Evolutionary conservation across 92 coral and sea anemone species (phyloP).

Genomic region (Paragorgia papillata): DNA sequence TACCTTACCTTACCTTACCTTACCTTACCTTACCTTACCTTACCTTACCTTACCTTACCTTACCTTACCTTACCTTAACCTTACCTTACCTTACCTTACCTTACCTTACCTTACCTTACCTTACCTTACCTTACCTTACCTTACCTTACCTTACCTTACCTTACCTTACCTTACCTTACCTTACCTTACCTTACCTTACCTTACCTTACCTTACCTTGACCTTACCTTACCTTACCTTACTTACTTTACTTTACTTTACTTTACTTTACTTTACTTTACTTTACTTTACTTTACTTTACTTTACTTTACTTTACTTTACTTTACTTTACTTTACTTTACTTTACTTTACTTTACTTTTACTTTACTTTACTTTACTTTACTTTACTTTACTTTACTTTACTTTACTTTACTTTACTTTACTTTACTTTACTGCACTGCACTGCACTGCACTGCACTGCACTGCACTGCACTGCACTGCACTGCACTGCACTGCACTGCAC

Average conservation of each 20-base stretch:
- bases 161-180: not conserved
- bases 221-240: not conserved
- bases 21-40: not conserved
- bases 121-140: too few species aligned
- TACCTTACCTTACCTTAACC: not conserved
- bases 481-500: too few species aligned
- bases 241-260: slow-evolving; percentile 30
- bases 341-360: not conserved
- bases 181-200: not conserved
- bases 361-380: too few species aligned
- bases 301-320: not conserved
- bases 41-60: not conserved
- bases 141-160: too few species aligned
- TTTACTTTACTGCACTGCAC: too few species aligned
- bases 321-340: slow-evolving; percentile 3
- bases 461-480: too few species aligned
- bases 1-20: not conserved
- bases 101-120: too few species aligned
- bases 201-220: not conserved
- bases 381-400: too few species aligned
- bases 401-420: too few species aligned
- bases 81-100: too few species aligned
- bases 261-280: slow-evolving; percentile 35
- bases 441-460: too few species aligned
- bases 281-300: slow-evolving; percentile 15